phyloP scores from a whole-genome alignment of 1,140 invertebrate species.

The Magallana ariakensis region DNA sequence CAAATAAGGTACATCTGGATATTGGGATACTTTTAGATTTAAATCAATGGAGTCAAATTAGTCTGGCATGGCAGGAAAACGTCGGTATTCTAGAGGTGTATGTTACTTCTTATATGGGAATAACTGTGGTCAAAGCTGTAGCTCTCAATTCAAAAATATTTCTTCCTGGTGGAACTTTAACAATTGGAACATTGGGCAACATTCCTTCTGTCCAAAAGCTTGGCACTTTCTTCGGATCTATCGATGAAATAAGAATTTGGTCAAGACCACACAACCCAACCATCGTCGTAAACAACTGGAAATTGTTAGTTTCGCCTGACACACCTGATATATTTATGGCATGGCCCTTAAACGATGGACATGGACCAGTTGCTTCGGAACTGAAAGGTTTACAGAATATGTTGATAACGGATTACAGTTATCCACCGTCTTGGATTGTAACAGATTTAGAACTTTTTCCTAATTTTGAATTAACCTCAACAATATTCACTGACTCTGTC shows the following conservation, averaged over 20 bases:
- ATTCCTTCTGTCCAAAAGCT: slow-evolving; percentile 32
- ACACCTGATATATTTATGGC: slow-evolving; percentile 60
- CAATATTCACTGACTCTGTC: slow-evolving; percentile 12
- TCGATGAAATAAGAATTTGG: slow-evolving; percentile 68
- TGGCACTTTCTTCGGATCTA: slow-evolving; percentile 57
- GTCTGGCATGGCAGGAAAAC: slow-evolving; percentile 52
- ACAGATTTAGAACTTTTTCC: slow-evolving; percentile 55
- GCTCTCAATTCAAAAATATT: slow-evolving; percentile 47
- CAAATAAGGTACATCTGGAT: slow-evolving; percentile 29
- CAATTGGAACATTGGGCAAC: slow-evolving; percentile 55
- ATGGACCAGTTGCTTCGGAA: slow-evolving; percentile 56
- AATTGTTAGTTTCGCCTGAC: slow-evolving; percentile 42
- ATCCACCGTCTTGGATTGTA: slow-evolving; percentile 59
- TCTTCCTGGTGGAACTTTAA: slow-evolving; percentile 54
- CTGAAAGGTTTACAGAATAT: slow-evolving; percentile 45
- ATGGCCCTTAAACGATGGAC: slow-evolving; percentile 64
- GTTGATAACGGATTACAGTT: slow-evolving; percentile 47
- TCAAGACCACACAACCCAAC: slow-evolving; percentile 63
- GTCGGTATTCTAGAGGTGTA: slow-evolving; percentile 59
- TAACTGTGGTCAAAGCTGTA: slow-evolving; percentile 57
- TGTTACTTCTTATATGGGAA: slow-evolving; percentile 41
- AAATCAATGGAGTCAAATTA: slow-evolving; percentile 62
- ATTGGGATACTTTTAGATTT: slow-evolving; percentile 56
- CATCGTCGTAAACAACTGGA: slow-evolving; percentile 56
- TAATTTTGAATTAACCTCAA: slow-evolving; percentile 1